Evolutionary conservation across 2,797 vertebrate genomes (phyloP).

Genomic region (Otus scops): DNA sequence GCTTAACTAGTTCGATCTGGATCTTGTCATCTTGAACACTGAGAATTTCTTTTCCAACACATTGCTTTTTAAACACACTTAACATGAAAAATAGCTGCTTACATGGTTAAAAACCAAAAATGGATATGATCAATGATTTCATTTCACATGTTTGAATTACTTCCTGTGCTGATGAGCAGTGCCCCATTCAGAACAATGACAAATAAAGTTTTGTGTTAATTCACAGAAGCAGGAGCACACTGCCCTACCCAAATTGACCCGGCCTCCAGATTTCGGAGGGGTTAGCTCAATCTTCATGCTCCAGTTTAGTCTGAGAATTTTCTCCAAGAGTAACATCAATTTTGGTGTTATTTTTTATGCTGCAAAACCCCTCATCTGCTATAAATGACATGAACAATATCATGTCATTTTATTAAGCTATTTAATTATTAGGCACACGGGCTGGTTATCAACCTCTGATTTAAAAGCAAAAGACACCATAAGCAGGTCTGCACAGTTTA

Average conservation of each 20-base stretch:
- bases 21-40: not conserved
- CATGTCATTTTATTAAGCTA: not conserved
- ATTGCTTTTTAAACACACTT: not conserved
- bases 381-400: not conserved
- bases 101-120: not conserved
- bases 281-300: not conserved
- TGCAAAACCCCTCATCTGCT: not conserved
- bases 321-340: not conserved
- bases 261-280: not conserved
- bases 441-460: not conserved
- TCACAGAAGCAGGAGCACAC: not conserved
- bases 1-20: not conserved
- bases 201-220: not conserved
- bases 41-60: not conserved
- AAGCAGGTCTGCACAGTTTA: slow-evolving; percentile 3
- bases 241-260: not conserved
- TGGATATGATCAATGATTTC: not conserved
- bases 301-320: not conserved
- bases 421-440: not conserved
- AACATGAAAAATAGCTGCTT: not conserved
- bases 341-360: not conserved
- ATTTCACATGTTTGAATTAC: not conserved
- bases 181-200: not conserved
- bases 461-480: slow-evolving; percentile 9
- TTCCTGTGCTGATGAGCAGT: not conserved